A percentile compares a stretch with the other conserved stretches of the same genome.
These are phyloP conservation scores for Corythornis leucogaster DNA, from an alignment of 2,797 vertebrate genomes.

Conservation along the genomic window DNA sequence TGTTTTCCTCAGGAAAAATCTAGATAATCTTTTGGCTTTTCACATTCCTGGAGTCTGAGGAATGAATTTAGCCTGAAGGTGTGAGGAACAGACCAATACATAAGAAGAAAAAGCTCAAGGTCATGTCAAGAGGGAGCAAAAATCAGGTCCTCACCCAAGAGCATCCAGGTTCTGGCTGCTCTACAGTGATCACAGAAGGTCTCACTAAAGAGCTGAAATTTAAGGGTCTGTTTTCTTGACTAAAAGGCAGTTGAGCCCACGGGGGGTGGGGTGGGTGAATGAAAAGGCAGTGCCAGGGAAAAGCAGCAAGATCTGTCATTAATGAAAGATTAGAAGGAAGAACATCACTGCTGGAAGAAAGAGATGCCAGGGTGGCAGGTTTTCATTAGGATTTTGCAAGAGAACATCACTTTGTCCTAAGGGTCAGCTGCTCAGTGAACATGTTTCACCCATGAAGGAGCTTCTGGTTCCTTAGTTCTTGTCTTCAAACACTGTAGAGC, in stretches of 20 bases:
- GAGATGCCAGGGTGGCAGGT: background rate
- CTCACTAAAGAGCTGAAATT: background rate
- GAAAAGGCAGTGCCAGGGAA: background rate
- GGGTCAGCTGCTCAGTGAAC: background rate
- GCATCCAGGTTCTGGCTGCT: background rate
- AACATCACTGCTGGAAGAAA: background rate
- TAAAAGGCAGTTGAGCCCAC: background rate
- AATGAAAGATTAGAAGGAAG: background rate
- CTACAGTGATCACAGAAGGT: background rate
- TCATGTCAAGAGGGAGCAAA: background rate
- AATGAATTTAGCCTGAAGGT: background rate
- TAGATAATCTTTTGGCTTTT: background rate
- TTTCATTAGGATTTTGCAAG: background rate
- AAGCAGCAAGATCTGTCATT: background rate
- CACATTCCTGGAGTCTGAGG: background rate
- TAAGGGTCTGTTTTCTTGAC: background rate
- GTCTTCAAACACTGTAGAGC: background rate
- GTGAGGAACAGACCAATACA: background rate
- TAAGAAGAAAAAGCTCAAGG: rapidly evolving
- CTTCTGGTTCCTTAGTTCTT: background rate
- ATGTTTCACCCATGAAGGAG: background rate
- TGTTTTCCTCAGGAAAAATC: background rate
- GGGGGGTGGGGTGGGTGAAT: background rate
- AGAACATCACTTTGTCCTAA: background rate
- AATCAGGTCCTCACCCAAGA: background rate